Percentiles rank a stretch among this genome's conserved stretches.
phyloP scores from a whole-genome alignment of 2,797 vertebrate genomes.

The Dallia pectoralis region DNA sequence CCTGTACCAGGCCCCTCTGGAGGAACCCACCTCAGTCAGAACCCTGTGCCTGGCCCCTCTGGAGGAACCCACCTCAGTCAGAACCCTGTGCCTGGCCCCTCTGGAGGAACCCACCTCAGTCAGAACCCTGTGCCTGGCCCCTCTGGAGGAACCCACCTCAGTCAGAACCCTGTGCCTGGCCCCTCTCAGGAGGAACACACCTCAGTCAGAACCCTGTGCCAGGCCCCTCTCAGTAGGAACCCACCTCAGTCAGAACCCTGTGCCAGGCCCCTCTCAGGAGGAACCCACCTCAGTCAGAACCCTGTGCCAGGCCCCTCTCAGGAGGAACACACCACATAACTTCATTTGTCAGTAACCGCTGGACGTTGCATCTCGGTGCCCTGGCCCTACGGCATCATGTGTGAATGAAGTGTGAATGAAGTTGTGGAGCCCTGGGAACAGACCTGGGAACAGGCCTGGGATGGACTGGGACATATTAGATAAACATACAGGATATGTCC shows the following conservation, averaged over 20 bases:
- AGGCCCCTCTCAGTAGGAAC: slow-evolving; percentile 67
- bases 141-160: slow-evolving; percentile 68
- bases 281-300: slow-evolving; percentile 69
- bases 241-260: slow-evolving; percentile 69
- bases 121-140: slow-evolving; percentile 65
- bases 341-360: too few species aligned
- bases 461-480: slow-evolving; percentile 23
- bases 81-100: slow-evolving; percentile 65
- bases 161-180: slow-evolving; percentile 65
- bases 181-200: slow-evolving; percentile 68
- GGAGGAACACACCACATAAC: slow-evolving; percentile 69
- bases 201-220: slow-evolving; percentile 65
- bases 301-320: slow-evolving; percentile 64
- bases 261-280: slow-evolving; percentile 63
- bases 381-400: slow-evolving; percentile 8
- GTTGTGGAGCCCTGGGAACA: background rate
- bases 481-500: slow-evolving; percentile 64
- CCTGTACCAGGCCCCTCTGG: slow-evolving; percentile 64
- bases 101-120: slow-evolving; percentile 68
- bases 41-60: slow-evolving; percentile 64
- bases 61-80: slow-evolving; percentile 69
- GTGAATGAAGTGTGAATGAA: slow-evolving; percentile 4
- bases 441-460: slow-evolving; percentile 6
- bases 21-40: slow-evolving; percentile 69
- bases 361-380: slow-evolving; percentile 8